phyloP scores from a whole-genome alignment of 2,113 vertebrate species.

The Strix aluco region DNA sequence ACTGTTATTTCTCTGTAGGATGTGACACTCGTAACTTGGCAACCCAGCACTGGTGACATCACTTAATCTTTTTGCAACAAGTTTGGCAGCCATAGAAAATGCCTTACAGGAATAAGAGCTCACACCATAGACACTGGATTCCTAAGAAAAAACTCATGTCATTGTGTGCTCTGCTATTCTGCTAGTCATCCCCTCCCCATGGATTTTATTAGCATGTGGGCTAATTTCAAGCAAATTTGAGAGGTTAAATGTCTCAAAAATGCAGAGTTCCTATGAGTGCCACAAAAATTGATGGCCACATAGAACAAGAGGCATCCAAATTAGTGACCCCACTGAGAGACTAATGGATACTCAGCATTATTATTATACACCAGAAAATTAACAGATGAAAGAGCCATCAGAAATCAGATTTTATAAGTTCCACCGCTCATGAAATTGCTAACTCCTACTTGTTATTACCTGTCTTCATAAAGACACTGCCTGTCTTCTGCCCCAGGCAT shows the following conservation, averaged over 20 bases:
- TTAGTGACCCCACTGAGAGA: neutral
- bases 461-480: neutral
- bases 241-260: neutral
- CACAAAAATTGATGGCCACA: neutral
- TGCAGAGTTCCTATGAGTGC: neutral
- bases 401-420: neutral
- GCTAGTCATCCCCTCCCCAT: neutral
- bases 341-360: neutral
- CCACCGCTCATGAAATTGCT: neutral
- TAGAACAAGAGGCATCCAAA: neutral
- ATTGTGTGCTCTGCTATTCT: neutral
- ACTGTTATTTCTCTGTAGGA: conserved; percentile 25
- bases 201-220: neutral
- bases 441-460: conserved; percentile 37
- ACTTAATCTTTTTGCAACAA: conserved; percentile 16
- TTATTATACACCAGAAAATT: neutral
- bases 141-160: neutral
- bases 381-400: neutral
- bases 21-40: conserved; percentile 45
- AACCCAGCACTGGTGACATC: conserved; percentile 16
- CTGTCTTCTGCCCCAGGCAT: neutral
- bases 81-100: conserved; percentile 31
- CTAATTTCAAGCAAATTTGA: neutral
- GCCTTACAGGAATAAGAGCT: conserved; percentile 24
- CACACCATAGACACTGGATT: neutral